phyloP scores from a whole-genome alignment of 1,140 invertebrate species.

The Chrysoperla carnea region DNA sequence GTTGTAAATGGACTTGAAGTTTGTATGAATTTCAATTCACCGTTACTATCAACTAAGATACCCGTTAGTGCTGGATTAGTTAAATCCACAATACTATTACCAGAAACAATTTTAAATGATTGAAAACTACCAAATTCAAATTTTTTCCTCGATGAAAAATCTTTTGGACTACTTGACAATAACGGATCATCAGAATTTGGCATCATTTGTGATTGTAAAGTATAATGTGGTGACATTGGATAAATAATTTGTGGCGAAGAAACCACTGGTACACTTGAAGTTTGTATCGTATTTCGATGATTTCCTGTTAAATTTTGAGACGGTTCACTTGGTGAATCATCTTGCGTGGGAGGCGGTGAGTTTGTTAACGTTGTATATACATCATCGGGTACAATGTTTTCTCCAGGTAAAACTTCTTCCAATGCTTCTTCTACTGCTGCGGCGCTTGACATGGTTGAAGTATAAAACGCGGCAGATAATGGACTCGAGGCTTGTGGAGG shows the following conservation, averaged over 20 bases:
- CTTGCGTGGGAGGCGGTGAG: conserved; percentile 41
- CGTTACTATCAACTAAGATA: conserved; percentile 41
- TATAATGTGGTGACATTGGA: conserved; percentile 30
- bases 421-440: conserved; percentile 68
- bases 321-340: conserved; percentile 34
- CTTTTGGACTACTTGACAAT: conserved; percentile 60
- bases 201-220: conserved; percentile 58
- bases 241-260: conserved; percentile 18
- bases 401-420: conserved; percentile 60
- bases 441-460: conserved; percentile 68
- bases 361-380: conserved; percentile 41
- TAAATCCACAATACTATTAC: conserved; percentile 36
- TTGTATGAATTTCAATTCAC: conserved; percentile 44
- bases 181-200: conserved; percentile 69
- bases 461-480: conserved; percentile 62
- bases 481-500: conserved; percentile 47
- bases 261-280: no score
- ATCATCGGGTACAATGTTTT: conserved; percentile 38
- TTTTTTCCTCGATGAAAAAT: conserved; percentile 44
- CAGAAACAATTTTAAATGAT: conserved; percentile 30
- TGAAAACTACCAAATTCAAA: conserved; percentile 34
- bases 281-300: no score
- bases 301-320: conserved; percentile 1
- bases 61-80: conserved; percentile 36
- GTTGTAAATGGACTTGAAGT: conserved; percentile 20